Evolutionary conservation across 2,888 invertebrate genomes (phyloP), one percentile per base, ranked within the genome.

Genomic region (Drosophila meridionalis): DNA sequence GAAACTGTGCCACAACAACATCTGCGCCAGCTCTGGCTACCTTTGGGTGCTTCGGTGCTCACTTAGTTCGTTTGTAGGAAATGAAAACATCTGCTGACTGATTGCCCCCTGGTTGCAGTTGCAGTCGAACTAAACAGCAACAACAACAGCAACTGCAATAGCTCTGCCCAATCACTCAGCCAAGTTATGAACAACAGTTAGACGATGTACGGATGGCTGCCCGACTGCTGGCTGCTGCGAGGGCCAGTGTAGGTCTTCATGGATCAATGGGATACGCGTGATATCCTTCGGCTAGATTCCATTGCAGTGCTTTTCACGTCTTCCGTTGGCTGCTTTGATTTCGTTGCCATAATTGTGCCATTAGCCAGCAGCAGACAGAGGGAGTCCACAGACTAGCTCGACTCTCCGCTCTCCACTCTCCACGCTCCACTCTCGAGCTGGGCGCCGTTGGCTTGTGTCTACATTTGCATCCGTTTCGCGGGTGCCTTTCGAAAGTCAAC

Each of bases 191-290:
- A 87, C 87, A 76, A 87, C 89, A 87, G 87, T 87, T 87, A 87
- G 87, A 69, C 80, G 73, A 56, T 61, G 69, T 56, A 65, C 32
- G 42, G 32, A 52, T 58, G 60, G 73, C 67, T 65, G 75, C 68
- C 40, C 55, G 63, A 20, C 45, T 56, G 47, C 63, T 9, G 28
- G 47, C 36, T 60, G 55, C 72, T 53, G 68, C 68, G 81, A 74
- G 71, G 74, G 73, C 69, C 68, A 26, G 68, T 87, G 84, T 91
- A 89, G 92, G 92, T 92, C 92, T 92, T 91, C 90, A 91, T 90
- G 92, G 92, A 92, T 91, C 92, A 92, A 92, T 92, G 92, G 92
- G 92, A 91, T 92, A 92, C 93, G 93, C 93, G 93, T 93, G 93
- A 93, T 93, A 88, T 92, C 93, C 93, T 91, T 92, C 92, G 93